A percentile compares a stretch with the other conserved stretches of the same genome.
These are phyloP conservation scores for Dynastes grantii DNA, from an alignment of 2,888 invertebrate genomes.

Conservation along the genomic window DNA sequence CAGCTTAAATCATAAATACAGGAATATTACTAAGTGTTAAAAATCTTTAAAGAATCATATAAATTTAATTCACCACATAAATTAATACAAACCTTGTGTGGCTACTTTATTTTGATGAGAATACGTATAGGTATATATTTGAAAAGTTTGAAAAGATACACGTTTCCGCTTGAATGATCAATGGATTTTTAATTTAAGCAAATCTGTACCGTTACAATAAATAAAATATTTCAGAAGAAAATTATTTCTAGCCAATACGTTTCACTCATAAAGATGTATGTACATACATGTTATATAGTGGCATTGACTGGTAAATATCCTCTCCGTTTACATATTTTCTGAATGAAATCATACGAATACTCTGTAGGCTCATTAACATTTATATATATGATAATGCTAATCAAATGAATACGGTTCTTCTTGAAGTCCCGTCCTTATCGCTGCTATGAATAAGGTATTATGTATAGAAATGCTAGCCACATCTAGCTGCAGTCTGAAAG, in stretches of 20 bases:
- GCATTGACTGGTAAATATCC: slow-evolving; percentile 1
- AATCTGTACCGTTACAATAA: background rate
- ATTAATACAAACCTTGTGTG: no score
- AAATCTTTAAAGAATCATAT: no score
- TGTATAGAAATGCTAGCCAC: background rate
- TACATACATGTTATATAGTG: background rate
- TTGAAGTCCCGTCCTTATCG: slow-evolving; percentile 1
- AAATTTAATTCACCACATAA: no score
- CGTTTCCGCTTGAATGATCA: background rate
- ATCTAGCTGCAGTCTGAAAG: background rate
- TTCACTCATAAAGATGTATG: background rate
- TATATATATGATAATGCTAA: background rate
- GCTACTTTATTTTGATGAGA: background rate
- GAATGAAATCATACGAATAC: slow-evolving; percentile 21
- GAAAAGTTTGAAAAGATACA: no score
- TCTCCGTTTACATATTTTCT: slow-evolving; percentile 5
- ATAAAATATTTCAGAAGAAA: background rate
- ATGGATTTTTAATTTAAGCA: background rate
- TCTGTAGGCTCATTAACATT: slow-evolving; percentile 16
- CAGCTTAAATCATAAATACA: no score
- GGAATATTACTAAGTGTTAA: no score
- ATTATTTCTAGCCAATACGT: background rate
- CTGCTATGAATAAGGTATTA: slow-evolving; percentile 19
- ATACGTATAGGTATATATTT: no score
- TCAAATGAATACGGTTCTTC: slow-evolving; percentile 14